Percentiles rank a stretch among this genome's conserved stretches.
phyloP scores from a whole-genome alignment of 2,797 vertebrate species.

The Caiman crocodilus region DNA sequence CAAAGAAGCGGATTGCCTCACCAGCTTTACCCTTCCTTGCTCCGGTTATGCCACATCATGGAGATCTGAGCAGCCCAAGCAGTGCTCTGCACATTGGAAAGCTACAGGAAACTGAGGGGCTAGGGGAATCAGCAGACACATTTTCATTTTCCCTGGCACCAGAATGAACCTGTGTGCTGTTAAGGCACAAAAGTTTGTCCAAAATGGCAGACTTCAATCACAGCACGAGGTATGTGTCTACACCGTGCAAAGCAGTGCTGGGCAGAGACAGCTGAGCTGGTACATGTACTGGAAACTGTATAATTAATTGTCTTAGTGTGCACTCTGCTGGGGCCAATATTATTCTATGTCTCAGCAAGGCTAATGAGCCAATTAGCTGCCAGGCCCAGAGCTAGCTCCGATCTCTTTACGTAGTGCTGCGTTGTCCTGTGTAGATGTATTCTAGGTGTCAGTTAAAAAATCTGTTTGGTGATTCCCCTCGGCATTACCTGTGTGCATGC shows the following conservation, averaged over 20 bases:
- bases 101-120: rapidly evolving
- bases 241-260: too few species aligned
- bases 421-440: too few species aligned
- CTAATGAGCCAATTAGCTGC: too few species aligned
- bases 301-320: too few species aligned
- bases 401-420: too few species aligned
- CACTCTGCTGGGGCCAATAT: too few species aligned
- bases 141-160: rapidly evolving
- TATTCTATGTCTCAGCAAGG: too few species aligned
- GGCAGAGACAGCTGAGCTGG: too few species aligned
- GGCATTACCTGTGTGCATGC: rapidly evolving
- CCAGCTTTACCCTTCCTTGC: rapidly evolving
- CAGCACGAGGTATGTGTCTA: neutral
- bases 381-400: too few species aligned
- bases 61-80: neutral
- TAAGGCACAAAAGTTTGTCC: neutral
- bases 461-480: rapidly evolving
- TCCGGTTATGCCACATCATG: neutral
- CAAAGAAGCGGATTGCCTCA: rapidly evolving
- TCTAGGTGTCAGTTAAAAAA: rapidly evolving
- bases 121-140: neutral
- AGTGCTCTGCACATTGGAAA: neutral
- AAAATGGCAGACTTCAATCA: rapidly evolving
- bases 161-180: rapidly evolving
- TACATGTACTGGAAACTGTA: too few species aligned